Percentiles rank a stretch among this genome's conserved stretches.
Conservation (phyloP, 2,797 vertebrate genomes). For the Sebastes goodei region DNA sequence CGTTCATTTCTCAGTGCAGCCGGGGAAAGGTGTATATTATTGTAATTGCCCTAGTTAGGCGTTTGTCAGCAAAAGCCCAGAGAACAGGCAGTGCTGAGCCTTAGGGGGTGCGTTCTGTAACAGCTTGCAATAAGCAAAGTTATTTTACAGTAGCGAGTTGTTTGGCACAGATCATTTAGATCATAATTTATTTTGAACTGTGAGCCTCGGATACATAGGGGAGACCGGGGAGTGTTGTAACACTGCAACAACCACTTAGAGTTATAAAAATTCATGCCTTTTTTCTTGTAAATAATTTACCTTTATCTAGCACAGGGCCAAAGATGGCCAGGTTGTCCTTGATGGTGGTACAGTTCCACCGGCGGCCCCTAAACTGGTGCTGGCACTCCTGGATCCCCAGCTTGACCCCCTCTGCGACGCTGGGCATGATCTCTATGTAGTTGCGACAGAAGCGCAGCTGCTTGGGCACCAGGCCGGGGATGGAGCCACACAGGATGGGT, state of each 20-base stretch:
- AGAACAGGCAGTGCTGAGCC: slow-evolving; percentile 52
- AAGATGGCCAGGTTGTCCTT: slow-evolving; percentile 96
- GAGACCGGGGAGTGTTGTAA: too few species aligned
- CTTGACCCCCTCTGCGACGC: slow-evolving; percentile 94
- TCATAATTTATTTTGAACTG: neutral
- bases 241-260: too few species aligned
- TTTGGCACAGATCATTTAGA: neutral
- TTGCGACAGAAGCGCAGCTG: slow-evolving; percentile 98
- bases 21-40: slow-evolving; percentile 75
- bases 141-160: slow-evolving; percentile 5
- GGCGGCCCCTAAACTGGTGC: slow-evolving; percentile 94
- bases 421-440: slow-evolving; percentile 99
- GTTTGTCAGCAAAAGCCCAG: slow-evolving; percentile 63
- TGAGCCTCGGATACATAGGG: neutral
- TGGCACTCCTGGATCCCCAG: slow-evolving; percentile 97
- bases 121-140: slow-evolving; percentile 35
- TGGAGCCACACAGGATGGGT: slow-evolving; percentile 93
- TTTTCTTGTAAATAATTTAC: slow-evolving; percentile 68
- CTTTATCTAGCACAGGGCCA: slow-evolving; percentile 96
- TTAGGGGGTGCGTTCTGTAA: slow-evolving; percentile 39
- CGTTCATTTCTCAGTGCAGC: slow-evolving; percentile 59
- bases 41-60: slow-evolving; percentile 71
- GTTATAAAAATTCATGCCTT: neutral
- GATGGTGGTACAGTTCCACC: slow-evolving; percentile 98
- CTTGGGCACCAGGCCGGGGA: slow-evolving; percentile 96